Percentiles rank a stretch among this genome's conserved stretches.
Conservation (phyloP, 2,888 invertebrate genomes). For the Callyntrura guangdongensis region DNA sequence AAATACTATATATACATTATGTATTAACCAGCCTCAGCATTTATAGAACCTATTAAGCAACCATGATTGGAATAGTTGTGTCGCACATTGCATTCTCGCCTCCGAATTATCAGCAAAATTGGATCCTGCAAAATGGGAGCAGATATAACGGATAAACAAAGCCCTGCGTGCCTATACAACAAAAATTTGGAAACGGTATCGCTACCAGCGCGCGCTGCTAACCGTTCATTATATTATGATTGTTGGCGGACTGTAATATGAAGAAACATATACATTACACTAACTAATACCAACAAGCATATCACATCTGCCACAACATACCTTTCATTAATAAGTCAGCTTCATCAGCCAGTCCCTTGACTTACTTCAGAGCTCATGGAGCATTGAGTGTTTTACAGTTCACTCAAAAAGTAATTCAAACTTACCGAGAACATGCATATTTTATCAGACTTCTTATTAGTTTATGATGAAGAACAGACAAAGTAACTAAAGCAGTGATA, state of each 20-base stretch:
- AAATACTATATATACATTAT: neutral
- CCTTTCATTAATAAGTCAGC: constrained; percentile 33
- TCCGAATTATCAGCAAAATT: neutral
- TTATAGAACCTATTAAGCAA: constrained; percentile 57
- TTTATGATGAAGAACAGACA: constrained; percentile 24
- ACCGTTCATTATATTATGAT: constrained; percentile 66
- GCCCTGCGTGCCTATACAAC: neutral
- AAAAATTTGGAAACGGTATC: neutral
- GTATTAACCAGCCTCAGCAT: constrained; percentile 33
- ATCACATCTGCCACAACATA: constrained; percentile 15
- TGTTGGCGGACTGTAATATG: constrained; percentile 36
- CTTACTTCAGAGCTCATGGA: neutral
- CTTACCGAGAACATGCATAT: constrained; percentile 48
- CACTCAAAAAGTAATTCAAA: constrained; percentile 51
- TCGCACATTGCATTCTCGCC: neutral
- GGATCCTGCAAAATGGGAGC: neutral
- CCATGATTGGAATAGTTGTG: constrained; percentile 50
- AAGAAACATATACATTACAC: neutral
- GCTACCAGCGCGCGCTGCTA: constrained; percentile 9
- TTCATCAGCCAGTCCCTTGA: neutral
- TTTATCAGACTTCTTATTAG: constrained; percentile 38
- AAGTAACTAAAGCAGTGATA: constrained; percentile 33
- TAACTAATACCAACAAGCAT: constrained; percentile 22
- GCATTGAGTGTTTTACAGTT: neutral
- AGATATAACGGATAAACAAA: neutral